phyloP scores from a whole-genome alignment of 2,113 vertebrate genomes.

The Pelvicachromis taeniatus region DNA sequence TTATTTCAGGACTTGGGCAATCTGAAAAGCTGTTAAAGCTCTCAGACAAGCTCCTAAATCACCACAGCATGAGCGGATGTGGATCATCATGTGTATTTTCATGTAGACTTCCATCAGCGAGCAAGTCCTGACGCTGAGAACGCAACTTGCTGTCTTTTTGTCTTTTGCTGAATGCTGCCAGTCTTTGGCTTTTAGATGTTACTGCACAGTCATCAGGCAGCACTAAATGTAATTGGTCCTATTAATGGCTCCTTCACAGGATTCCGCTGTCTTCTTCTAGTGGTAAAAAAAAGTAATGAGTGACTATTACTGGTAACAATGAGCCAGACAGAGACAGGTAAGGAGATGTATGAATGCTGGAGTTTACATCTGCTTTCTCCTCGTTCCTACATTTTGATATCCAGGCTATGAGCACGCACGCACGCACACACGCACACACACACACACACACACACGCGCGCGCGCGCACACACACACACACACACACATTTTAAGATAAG shows the following conservation, averaged over 20 bases:
- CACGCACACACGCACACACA: not conserved
- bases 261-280: not conserved
- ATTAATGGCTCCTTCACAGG: not conserved
- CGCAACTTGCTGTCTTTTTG: not conserved
- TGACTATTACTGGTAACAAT: not conserved
- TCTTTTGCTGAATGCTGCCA: constrained; percentile 1
- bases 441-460: too few relatives aligned
- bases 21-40: not conserved
- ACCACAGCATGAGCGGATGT: not conserved
- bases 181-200: not conserved
- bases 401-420: not conserved
- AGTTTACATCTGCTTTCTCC: not conserved
- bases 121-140: not conserved
- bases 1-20: not conserved
- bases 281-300: not conserved
- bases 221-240: not conserved
- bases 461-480: too few relatives aligned
- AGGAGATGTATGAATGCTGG: not conserved
- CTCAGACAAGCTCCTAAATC: not conserved
- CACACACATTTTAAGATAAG: too few relatives aligned
- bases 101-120: not conserved
- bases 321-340: not conserved
- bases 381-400: not conserved
- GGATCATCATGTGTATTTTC: not conserved
- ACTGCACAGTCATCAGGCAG: not conserved